A percentile compares a stretch with the other conserved stretches of the same genome.
phyloP scores from a whole-genome alignment of 2,888 invertebrate species.

The Sympetrum striolatum region DNA sequence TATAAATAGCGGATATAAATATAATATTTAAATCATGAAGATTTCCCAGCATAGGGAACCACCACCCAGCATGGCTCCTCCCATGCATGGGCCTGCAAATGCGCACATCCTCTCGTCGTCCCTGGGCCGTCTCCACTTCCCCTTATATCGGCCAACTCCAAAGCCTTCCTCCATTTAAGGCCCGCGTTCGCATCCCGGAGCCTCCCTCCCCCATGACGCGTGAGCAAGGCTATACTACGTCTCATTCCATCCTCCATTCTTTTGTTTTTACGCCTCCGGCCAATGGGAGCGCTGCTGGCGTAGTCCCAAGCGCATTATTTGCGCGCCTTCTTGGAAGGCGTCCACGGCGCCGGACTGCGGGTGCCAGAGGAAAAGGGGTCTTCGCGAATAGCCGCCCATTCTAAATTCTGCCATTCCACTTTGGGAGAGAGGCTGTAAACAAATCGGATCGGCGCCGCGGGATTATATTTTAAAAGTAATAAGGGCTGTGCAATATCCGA shows the following conservation, averaged over 20 bases:
- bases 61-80: too few species aligned
- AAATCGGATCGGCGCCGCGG: neutral
- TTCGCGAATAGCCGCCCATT: constrained; percentile 41
- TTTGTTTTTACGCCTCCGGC: neutral
- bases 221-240: neutral
- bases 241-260: neutral
- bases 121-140: too few species aligned
- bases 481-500: too few species aligned
- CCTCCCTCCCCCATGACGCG: neutral
- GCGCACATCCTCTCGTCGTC: too few species aligned
- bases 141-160: too few species aligned
- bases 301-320: constrained; percentile 20
- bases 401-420: constrained; percentile 32
- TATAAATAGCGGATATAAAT: too few species aligned
- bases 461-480: too few species aligned
- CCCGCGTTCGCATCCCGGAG: neutral
- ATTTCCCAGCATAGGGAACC: too few species aligned
- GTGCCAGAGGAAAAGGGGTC: constrained; percentile 24
- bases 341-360: constrained; percentile 1
- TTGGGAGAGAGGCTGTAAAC: neutral
- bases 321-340: constrained; percentile 8
- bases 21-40: too few species aligned
- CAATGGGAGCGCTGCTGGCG: neutral
- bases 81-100: too few species aligned
- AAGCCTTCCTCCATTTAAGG: neutral